Percentiles rank a stretch among this genome's conserved stretches.
phyloP scores from a whole-genome alignment of 2,113 vertebrate species.

The Cariama cristata region DNA sequence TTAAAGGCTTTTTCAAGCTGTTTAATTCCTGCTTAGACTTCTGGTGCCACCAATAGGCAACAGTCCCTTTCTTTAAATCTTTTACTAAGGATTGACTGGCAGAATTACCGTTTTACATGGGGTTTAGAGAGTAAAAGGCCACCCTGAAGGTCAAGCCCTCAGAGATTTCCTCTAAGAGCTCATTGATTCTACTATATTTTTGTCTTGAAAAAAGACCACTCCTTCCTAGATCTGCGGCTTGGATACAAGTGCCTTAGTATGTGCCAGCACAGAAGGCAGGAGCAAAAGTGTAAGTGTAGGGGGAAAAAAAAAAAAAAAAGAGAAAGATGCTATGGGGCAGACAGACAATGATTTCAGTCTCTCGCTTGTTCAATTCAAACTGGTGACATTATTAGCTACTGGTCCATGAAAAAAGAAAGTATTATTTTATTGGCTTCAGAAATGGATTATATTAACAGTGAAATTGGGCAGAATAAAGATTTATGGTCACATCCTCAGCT shows the following conservation, averaged over 20 bases:
- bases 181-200: slow-evolving; percentile 59
- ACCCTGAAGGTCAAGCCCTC: slow-evolving; percentile 54
- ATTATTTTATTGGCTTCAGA: slow-evolving; percentile 45
- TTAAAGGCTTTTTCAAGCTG: slow-evolving; percentile 64
- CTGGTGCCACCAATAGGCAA: slow-evolving; percentile 59
- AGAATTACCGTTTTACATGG: slow-evolving; percentile 36
- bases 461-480: slow-evolving; percentile 61
- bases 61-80: slow-evolving; percentile 52
- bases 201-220: slow-evolving; percentile 11
- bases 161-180: slow-evolving; percentile 66
- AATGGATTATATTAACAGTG: slow-evolving; percentile 44
- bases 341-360: slow-evolving; percentile 34
- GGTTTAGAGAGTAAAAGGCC: slow-evolving; percentile 59
- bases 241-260: slow-evolving; percentile 58
- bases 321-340: slow-evolving; percentile 38
- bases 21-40: slow-evolving; percentile 68
- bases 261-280: slow-evolving; percentile 36
- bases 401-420: slow-evolving; percentile 25
- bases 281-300: slow-evolving; percentile 24
- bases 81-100: slow-evolving; percentile 43
- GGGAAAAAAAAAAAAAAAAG: neutral
- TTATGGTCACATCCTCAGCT: slow-evolving; percentile 26
- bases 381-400: slow-evolving; percentile 38
- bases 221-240: slow-evolving; percentile 4
- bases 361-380: neutral